Conservation (phyloP, 2,888 invertebrate species). For the Autographa pulchrina region DNA sequence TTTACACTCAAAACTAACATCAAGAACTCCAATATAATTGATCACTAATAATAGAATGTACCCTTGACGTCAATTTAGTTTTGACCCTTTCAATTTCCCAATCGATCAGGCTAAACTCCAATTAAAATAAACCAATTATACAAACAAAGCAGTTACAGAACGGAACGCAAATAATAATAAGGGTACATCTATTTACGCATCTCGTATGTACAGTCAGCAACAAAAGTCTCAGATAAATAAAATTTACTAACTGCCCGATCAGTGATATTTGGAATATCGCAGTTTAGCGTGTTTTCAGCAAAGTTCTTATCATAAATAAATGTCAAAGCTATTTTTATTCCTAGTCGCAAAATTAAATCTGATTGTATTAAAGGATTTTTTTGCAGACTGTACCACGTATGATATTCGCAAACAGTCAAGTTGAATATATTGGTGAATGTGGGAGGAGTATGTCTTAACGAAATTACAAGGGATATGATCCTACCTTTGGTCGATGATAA, state of each 20-base stretch:
- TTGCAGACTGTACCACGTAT: background rate
- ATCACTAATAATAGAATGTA: constrained; percentile 2
- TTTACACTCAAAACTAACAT: background rate
- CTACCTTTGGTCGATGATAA: constrained; percentile 46
- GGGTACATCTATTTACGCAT: constrained; percentile 48
- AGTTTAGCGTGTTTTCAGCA: too few species aligned
- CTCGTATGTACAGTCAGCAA: constrained; percentile 29
- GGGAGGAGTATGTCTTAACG: constrained; percentile 39
- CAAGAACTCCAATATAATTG: background rate
- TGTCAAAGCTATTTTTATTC: too few species aligned
- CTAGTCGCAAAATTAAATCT: too few species aligned
- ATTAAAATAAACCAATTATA: constrained; percentile 48
- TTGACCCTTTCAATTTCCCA: constrained; percentile 23
- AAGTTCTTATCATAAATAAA: too few species aligned
- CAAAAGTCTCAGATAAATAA: too few species aligned
- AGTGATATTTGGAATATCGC: too few species aligned
- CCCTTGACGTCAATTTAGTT: constrained; percentile 15
- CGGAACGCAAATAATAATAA: constrained; percentile 44
- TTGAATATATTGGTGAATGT: constrained; percentile 51
- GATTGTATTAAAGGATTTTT: too few species aligned
- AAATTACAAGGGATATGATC: constrained; percentile 52
- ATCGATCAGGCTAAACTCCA: constrained; percentile 35
- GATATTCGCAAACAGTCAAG: constrained; percentile 42
- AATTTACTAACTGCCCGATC: too few species aligned
- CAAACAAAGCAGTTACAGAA: constrained; percentile 47